Conservation (phyloP, 2,113 vertebrate genomes). For the Hoplias malabaricus region DNA sequence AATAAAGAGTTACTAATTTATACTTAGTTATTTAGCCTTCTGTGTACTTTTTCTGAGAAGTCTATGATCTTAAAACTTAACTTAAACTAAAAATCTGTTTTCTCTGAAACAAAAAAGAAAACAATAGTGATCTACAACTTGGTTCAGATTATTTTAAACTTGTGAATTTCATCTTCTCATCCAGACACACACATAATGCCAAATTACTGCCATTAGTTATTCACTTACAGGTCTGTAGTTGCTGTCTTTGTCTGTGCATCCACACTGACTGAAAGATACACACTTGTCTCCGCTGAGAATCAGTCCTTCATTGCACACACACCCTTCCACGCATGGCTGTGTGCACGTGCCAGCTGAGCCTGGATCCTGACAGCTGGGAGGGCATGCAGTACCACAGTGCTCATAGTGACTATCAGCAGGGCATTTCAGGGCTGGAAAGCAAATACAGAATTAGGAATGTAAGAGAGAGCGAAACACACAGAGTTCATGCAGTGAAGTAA, state of each 20-base stretch:
- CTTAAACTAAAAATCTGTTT: too few relatives aligned
- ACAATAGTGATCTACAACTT: too few relatives aligned
- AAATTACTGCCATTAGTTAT: neutral
- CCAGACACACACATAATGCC: neutral
- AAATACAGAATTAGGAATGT: neutral
- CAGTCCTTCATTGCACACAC: conserved; percentile 70
- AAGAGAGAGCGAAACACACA: neutral
- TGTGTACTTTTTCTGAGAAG: too few relatives aligned
- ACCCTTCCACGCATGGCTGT: conserved; percentile 79
- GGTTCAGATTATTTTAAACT: neutral
- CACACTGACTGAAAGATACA: conserved; percentile 76
- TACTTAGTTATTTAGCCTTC: too few relatives aligned
- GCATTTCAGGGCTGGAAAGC: conserved; percentile 74
- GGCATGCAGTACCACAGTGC: conserved; percentile 73
- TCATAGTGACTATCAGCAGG: conserved; percentile 72
- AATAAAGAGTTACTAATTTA: too few relatives aligned
- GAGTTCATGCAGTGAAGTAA: too few relatives aligned
- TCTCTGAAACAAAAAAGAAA: too few relatives aligned
- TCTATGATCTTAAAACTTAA: too few relatives aligned
- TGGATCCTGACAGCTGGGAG: conserved; percentile 73
- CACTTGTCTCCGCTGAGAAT: conserved; percentile 80
- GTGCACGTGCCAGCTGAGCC: conserved; percentile 54
- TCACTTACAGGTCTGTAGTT: conserved; percentile 77
- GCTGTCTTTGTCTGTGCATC: conserved; percentile 74
- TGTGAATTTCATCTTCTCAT: neutral